Evolutionary conservation across 23 tunicate genomes (phyloP), one percentile per base, ranked within the genome.

Genomic region (Halocynthia aurantium): DNA sequence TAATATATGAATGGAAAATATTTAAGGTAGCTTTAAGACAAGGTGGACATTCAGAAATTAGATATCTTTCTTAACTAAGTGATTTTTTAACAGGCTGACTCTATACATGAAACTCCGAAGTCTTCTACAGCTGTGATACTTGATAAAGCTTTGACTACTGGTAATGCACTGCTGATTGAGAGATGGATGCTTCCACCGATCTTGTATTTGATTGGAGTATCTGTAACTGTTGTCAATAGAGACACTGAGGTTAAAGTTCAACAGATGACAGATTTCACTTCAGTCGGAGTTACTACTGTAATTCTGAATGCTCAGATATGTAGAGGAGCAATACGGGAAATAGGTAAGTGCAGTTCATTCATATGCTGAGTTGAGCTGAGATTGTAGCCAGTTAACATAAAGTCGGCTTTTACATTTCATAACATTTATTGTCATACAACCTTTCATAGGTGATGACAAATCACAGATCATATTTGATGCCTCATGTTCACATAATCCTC

Each of bases 381-480:
- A 31, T 31, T 31, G 44, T 4, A 31, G 44, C 44, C 44, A 31
- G 4, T 31, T 4, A 5, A n/a, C 17, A 13, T 58, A 13, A 58
- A 58, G 63, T 5, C 17, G 15, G 44, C 44, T 0, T 65, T 15
- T 15, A 20, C 31, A 65, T 65, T 65, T 65, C 70, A 65, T 58
- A 2, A 31, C 44, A 31, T 31, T 31, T 31, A 31, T 0, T 31
- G 44, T 4, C 4, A 4, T 4, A 4, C 44, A 31, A 31, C 44
- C 44, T 58, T 58, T 58, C 17, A 15, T 58, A 58, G 70, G 70
- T 65, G 49, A 65, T 5, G 31, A 65, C 70, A 65, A 40, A 10
- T 65, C 70, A 10, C 70, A 65, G 31, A 65, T 65, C 22, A 10
- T 49, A 65, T 65, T 65, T 65, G 70, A 65, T 65, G 70, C 49